phyloP scores from a whole-genome alignment of 2,113 vertebrate species.

The Channa argus region DNA sequence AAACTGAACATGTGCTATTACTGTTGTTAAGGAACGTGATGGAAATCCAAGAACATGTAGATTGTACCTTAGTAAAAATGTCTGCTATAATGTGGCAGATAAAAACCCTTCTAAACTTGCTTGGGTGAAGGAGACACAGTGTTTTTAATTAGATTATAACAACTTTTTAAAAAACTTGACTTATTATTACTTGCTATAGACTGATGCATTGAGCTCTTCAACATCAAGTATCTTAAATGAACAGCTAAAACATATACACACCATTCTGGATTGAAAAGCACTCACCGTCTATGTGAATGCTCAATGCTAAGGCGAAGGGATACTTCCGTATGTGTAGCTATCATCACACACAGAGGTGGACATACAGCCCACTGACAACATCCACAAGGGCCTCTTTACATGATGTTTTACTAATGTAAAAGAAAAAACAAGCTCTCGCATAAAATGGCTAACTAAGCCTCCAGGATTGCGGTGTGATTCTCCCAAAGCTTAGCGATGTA shows the following conservation, averaged over 20 bases:
- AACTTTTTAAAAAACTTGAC: background rate
- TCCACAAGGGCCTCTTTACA: constrained; percentile 28
- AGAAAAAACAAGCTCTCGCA: constrained; percentile 46
- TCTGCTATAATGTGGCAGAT: too few relatives aligned
- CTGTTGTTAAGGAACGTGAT: background rate
- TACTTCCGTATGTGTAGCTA: background rate
- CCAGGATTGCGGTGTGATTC: constrained; percentile 69
- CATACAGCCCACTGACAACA: constrained; percentile 25
- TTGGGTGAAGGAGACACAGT: too few relatives aligned
- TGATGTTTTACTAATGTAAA: constrained; percentile 42
- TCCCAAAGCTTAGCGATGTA: constrained; percentile 65
- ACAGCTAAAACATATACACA: background rate
- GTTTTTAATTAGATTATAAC: too few relatives aligned
- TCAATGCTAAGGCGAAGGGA: background rate
- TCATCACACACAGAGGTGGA: constrained; percentile 10
- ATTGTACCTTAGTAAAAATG: too few relatives aligned
- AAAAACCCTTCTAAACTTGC: too few relatives aligned
- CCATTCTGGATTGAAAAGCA: background rate
- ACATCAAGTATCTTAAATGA: background rate
- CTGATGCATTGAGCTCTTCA: background rate
- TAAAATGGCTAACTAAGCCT: constrained; percentile 54
- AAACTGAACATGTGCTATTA: background rate
- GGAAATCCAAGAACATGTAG: too few relatives aligned
- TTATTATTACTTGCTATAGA: background rate
- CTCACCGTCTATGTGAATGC: background rate